Conservation (phyloP, 2,113 vertebrate species). For the Pelmatolapia mariae region DNA sequence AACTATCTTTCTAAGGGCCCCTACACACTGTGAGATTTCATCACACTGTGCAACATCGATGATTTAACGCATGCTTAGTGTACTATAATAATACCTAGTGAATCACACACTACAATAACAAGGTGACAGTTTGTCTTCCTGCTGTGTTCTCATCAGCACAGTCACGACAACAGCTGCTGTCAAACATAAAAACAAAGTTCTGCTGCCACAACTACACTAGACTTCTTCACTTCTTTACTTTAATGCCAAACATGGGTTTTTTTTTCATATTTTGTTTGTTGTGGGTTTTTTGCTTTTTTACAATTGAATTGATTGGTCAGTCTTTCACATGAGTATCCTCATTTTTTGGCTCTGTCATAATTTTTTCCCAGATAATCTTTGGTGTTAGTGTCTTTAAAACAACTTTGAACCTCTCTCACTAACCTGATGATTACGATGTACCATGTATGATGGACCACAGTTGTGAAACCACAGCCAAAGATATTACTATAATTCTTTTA, state of each 20-base stretch:
- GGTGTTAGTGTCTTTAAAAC: neutral
- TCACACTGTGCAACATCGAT: neutral
- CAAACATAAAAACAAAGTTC: neutral
- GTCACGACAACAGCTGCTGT: neutral
- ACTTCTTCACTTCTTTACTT: neutral
- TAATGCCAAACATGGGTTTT: fast-evolving
- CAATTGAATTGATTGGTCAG: fast-evolving
- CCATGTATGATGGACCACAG: neutral
- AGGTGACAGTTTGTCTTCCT: neutral
- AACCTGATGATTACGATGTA: neutral
- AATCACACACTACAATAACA: neutral
- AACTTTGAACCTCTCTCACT: neutral
- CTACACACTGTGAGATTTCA: neutral
- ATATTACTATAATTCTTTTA: neutral
- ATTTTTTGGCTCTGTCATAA: neutral
- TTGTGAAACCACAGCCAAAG: neutral
- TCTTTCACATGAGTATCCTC: neutral
- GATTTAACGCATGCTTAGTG: neutral
- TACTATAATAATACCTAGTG: neutral
- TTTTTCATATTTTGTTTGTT: neutral
- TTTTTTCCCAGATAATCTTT: neutral
- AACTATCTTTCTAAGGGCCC: neutral
- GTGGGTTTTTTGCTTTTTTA: neutral
- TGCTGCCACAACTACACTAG: neutral
- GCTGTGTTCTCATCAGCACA: neutral